phyloP scores from a whole-genome alignment of 2,888 invertebrate species.

The Eristalis arbustorum region DNA sequence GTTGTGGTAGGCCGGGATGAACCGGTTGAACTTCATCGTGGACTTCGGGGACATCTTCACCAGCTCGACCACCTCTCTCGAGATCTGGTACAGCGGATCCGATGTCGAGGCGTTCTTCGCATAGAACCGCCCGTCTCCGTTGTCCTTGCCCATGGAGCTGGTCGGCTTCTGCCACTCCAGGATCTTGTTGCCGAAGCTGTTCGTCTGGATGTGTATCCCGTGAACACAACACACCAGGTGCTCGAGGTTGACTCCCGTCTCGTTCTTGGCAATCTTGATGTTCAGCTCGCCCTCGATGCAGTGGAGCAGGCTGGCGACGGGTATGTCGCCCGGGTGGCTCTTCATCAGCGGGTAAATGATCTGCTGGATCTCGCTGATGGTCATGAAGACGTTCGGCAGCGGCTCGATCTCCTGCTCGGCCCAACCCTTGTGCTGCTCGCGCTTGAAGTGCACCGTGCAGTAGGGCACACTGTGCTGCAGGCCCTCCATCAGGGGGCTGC shows the following conservation, averaged over 20 bases:
- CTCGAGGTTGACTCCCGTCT: constrained; percentile 91
- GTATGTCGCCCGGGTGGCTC: constrained; percentile 78
- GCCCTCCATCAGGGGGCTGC: constrained; percentile 80
- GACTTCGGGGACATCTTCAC: constrained; percentile 90
- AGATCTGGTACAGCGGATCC: constrained; percentile 85
- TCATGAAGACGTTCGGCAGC: constrained; percentile 82
- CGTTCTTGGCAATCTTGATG: constrained; percentile 77
- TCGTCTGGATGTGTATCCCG: constrained; percentile 83
- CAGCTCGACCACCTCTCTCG: constrained; percentile 92
- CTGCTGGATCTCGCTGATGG: constrained; percentile 78
- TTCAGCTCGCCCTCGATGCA: constrained; percentile 78
- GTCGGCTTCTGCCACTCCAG: constrained; percentile 77
- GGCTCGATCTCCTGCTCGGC: constrained; percentile 87
- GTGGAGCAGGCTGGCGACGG: constrained; percentile 78
- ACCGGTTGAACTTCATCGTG: constrained; percentile 90
- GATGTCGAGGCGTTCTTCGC: constrained; percentile 75
- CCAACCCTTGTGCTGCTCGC: constrained; percentile 86
- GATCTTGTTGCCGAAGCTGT: constrained; percentile 80
- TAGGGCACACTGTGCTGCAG: constrained; percentile 82
- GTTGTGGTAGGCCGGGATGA: constrained; percentile 97
- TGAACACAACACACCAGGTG: constrained; percentile 92
- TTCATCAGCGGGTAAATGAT: constrained; percentile 78
- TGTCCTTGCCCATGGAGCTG: constrained; percentile 75
- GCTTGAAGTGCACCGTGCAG: constrained; percentile 83
- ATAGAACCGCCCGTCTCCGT: constrained; percentile 72